Conservation (phyloP, 2,113 vertebrate genomes). For the Eleginops maclovinus region DNA sequence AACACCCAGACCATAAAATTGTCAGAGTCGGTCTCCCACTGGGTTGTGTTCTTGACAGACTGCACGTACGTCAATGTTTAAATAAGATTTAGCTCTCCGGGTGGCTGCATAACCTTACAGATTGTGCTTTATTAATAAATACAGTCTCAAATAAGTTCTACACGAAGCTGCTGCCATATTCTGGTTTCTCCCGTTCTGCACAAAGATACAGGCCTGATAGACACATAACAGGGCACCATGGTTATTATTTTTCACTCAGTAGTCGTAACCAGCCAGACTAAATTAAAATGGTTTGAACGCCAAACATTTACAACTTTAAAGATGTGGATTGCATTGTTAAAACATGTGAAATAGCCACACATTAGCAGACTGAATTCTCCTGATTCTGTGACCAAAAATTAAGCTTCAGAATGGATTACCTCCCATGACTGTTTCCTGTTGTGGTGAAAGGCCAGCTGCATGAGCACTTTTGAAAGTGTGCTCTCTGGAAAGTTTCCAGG, state of each 20-base stretch:
- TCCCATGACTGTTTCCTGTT: constrained; percentile 56
- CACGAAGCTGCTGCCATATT: constrained; percentile 11
- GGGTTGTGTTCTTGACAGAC: constrained; percentile 49
- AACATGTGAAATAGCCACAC: background rate
- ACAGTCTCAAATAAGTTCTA: constrained; percentile 16
- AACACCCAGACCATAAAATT: constrained; percentile 67
- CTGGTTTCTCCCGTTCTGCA: background rate
- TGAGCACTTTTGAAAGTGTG: constrained; percentile 26
- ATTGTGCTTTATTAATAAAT: constrained; percentile 50
- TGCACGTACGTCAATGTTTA: constrained; percentile 57
- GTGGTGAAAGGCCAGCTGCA: constrained; percentile 13
- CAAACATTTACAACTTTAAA: no score
- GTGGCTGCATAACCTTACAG: constrained; percentile 29
- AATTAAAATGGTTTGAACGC: background rate
- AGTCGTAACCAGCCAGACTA: background rate
- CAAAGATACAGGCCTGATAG: no score
- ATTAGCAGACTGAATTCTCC: background rate
- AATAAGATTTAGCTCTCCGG: constrained; percentile 44
- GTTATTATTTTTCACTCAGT: background rate
- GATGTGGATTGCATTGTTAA: background rate
- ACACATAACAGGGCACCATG: no score
- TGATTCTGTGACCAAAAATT: constrained; percentile 10
- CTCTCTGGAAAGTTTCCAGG: constrained; percentile 47
- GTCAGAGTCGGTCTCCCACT: constrained; percentile 43
- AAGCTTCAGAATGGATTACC: background rate